phyloP scores from a whole-genome alignment of 2,797 vertebrate genomes.

The Rhodeus uyekii region DNA sequence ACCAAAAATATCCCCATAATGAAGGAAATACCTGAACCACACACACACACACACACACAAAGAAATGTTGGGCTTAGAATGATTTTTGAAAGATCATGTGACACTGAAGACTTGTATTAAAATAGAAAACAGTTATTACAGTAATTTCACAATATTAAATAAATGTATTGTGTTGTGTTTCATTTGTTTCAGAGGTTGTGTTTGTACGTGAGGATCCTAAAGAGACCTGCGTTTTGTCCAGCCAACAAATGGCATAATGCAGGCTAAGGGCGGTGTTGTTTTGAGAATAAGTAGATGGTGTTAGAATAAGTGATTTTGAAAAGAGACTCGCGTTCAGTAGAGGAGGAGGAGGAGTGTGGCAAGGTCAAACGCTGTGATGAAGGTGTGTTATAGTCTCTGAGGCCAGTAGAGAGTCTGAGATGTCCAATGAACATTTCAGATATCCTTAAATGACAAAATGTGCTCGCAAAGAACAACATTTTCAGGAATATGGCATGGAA shows the following conservation, averaged over 20 bases:
- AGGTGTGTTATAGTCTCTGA: conserved; percentile 1
- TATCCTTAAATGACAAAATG: not conserved
- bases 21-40: no score
- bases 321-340: not conserved
- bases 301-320: conserved; percentile 26
- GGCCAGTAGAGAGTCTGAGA: not conserved
- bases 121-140: no score
- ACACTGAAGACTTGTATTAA: no score
- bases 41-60: no score
- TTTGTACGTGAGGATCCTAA: not conserved
- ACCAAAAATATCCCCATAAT: no score
- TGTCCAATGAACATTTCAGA: not conserved
- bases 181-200: not conserved
- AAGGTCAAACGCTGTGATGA: conserved; percentile 16
- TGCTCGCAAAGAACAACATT: not conserved
- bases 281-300: not conserved
- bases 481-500: not conserved
- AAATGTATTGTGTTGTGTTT: no score
- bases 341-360: conserved; percentile 9
- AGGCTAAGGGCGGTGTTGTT: not conserved
- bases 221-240: not conserved
- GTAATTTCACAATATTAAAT: no score
- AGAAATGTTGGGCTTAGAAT: no score
- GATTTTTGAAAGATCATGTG: no score
- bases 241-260: conserved; percentile 1